These are phyloP conservation scores for Podiceps cristatus DNA, from an alignment of 2,113 vertebrate genomes.

Conservation along the genomic window DNA sequence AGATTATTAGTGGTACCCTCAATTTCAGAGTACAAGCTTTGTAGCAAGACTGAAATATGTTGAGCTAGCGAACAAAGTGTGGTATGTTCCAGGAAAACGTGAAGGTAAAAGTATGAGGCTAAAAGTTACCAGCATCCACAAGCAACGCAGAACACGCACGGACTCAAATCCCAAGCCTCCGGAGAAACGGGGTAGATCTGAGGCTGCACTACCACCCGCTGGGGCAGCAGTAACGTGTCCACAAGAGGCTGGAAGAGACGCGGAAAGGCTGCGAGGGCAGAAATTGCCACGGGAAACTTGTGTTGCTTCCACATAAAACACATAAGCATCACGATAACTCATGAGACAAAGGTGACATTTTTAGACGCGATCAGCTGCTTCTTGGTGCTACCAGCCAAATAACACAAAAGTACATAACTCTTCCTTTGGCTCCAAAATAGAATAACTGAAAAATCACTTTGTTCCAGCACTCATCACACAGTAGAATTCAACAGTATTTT, in stretches of 20 bases:
- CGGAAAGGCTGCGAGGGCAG: background rate
- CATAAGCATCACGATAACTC: rapidly evolving
- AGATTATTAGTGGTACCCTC: background rate
- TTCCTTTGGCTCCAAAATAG: background rate
- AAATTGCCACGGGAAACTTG: background rate
- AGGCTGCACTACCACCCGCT: background rate
- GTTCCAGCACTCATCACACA: background rate
- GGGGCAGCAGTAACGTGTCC: background rate
- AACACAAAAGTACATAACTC: background rate
- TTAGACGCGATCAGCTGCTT: background rate
- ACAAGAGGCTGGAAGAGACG: background rate
- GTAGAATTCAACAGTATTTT: background rate
- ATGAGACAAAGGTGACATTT: background rate
- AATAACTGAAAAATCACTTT: background rate
- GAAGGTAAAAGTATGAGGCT: background rate
- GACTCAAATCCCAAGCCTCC: background rate
- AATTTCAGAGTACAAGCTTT: background rate
- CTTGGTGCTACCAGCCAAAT: background rate
- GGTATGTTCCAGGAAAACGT: background rate
- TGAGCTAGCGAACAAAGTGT: background rate
- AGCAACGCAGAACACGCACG: rapidly evolving
- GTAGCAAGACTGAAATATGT: background rate
- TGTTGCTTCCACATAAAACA: background rate
- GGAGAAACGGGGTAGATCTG: background rate
- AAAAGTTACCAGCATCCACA: background rate